These are phyloP conservation scores for Anoplolepis gracilipes DNA, from an alignment of 1,140 invertebrate species.

Conservation along the genomic window DNA sequence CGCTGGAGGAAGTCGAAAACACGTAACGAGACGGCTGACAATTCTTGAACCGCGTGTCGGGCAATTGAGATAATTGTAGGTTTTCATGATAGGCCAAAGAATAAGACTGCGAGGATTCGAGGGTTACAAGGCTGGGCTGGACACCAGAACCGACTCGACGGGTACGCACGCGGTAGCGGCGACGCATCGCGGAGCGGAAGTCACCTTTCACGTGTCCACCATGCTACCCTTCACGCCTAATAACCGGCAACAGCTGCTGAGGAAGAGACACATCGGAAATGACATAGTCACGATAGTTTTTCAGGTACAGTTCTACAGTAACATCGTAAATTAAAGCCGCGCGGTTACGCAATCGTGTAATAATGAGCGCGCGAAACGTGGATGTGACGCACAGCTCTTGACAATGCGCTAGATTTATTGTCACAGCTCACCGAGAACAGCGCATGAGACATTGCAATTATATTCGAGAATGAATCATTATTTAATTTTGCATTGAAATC, in stretches of 20 bases:
- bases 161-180: slow-evolving; percentile 95
- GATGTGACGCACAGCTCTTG: slow-evolving; percentile 3
- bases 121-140: slow-evolving; percentile 96
- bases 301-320: slow-evolving; percentile 86
- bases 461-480: slow-evolving; percentile 18
- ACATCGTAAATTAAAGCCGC: not conserved
- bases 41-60: not conserved
- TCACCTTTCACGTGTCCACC: slow-evolving; percentile 98
- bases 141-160: slow-evolving; percentile 96
- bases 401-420: slow-evolving; percentile 25
- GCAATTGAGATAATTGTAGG: slow-evolving; percentile 49
- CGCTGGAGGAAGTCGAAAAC: slow-evolving; percentile 1
- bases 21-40: not conserved
- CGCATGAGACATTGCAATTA: not conserved
- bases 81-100: slow-evolving; percentile 87
- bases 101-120: slow-evolving; percentile 96
- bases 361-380: not conserved
- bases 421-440: not conserved
- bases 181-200: slow-evolving; percentile 93
- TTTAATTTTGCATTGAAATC: slow-evolving; percentile 8
- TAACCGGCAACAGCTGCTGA: slow-evolving; percentile 95
- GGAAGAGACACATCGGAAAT: slow-evolving; percentile 97
- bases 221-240: slow-evolving; percentile 97
- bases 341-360: slow-evolving; percentile 38
- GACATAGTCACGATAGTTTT: slow-evolving; percentile 99